These are phyloP conservation scores for Habrosyne pyritoides DNA, from an alignment of 2,888 invertebrate species.

Conservation along the genomic window DNA sequence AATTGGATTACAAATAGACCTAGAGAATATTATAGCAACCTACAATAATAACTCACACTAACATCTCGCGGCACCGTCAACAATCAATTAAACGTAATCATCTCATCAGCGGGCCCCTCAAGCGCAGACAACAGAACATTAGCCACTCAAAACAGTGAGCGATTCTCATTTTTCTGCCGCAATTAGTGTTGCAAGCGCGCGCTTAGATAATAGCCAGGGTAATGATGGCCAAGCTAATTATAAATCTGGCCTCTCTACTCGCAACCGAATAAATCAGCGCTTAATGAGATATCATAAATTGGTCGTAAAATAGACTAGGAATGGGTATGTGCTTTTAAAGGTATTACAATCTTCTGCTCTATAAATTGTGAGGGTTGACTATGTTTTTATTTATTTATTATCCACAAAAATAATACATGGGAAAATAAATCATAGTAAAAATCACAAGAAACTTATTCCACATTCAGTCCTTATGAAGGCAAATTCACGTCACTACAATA, in stretches of 20 bases:
- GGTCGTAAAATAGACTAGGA: constrained; percentile 16
- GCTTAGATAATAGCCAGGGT: constrained; percentile 13
- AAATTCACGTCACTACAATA: no score
- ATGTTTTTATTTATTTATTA: no score
- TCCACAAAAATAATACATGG: no score
- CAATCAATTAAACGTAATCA: constrained; percentile 60
- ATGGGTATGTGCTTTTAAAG: constrained; percentile 1
- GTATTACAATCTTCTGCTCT: background rate
- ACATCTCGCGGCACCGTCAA: constrained; percentile 33
- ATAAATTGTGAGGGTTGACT: background rate
- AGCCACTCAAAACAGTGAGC: constrained; percentile 31
- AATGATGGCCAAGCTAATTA: constrained; percentile 16
- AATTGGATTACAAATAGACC: no score
- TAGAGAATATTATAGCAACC: background rate
- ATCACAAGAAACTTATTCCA: no score
- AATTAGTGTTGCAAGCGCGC: constrained; percentile 29
- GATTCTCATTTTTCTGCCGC: constrained; percentile 42
- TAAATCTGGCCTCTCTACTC: constrained; percentile 14
- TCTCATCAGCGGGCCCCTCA: constrained; percentile 43
- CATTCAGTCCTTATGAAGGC: no score
- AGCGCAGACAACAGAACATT: constrained; percentile 32
- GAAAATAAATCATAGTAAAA: no score
- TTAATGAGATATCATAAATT: constrained; percentile 28
- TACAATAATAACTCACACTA: constrained; percentile 21
- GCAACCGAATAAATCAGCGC: constrained; percentile 25